Evolutionary conservation across 1,140 invertebrate species (phyloP).

Genomic region (Fopius arisanus): DNA sequence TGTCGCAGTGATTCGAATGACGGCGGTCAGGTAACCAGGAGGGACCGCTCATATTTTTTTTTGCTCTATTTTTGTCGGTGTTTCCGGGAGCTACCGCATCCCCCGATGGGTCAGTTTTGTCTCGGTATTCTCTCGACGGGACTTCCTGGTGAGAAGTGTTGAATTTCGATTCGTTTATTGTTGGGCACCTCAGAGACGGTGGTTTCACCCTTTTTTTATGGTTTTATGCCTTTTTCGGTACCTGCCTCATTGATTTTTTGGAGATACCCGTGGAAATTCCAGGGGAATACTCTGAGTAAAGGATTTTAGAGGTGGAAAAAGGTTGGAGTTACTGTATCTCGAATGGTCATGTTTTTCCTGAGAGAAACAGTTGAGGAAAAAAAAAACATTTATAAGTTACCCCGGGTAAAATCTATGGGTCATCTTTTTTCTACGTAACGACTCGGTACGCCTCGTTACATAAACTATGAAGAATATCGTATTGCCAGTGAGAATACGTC

Average conservation of each 20-base stretch:
- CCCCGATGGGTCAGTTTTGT: conserved; percentile 23
- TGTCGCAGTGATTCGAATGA: conserved; percentile 1
- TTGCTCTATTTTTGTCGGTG: conserved; percentile 47
- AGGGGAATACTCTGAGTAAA: too few species aligned
- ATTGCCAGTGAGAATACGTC: conserved; percentile 2
- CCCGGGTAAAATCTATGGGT: not conserved
- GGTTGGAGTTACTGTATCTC: too few species aligned
- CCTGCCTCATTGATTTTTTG: not conserved
- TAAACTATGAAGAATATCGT: conserved; percentile 21
- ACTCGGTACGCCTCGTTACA: not conserved
- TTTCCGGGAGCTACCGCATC: conserved; percentile 42
- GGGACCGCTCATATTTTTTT: conserved; percentile 25
- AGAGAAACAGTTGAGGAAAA: too few species aligned
- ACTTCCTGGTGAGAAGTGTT: not conserved
- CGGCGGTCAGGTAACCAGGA: conserved; percentile 7
- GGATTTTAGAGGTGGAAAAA: too few species aligned
- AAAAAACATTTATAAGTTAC: too few species aligned
- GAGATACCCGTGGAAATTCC: too few species aligned
- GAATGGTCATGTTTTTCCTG: too few species aligned
- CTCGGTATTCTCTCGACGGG: not conserved
- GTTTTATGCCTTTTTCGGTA: not conserved
- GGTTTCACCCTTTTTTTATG: conserved; percentile 1
- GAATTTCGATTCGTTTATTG: conserved; percentile 4
- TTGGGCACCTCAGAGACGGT: not conserved
- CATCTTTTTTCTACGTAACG: not conserved